Percentiles rank a stretch among this genome's conserved stretches.
These are phyloP conservation scores for Aelia acuminata DNA, from an alignment of 2,888 invertebrate species.

Conservation along the genomic window DNA sequence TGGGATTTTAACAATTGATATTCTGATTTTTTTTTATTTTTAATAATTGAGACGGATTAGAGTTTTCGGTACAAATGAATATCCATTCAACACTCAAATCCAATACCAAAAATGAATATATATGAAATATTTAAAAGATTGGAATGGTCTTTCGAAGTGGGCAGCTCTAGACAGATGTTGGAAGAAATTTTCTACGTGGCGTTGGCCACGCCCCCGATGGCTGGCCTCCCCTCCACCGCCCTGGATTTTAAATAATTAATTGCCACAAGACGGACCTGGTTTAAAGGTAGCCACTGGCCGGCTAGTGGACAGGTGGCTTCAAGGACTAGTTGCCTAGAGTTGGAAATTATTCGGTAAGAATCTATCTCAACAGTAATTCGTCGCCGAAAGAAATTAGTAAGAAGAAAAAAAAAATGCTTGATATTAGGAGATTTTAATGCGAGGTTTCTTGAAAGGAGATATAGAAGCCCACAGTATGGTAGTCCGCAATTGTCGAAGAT, in stretches of 20 bases:
- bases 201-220: slow-evolving; percentile 55
- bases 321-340: background rate
- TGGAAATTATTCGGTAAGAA: background rate
- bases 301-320: background rate
- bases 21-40: background rate
- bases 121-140: background rate
- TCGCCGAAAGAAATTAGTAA: background rate
- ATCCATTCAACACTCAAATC: background rate
- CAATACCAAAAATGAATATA: background rate
- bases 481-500: no score
- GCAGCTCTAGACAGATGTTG: background rate
- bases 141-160: background rate
- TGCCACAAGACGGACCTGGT: slow-evolving; percentile 23
- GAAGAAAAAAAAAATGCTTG: background rate
- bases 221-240: slow-evolving; percentile 54
- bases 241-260: slow-evolving; percentile 58
- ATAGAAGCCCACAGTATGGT: no score
- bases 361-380: background rate
- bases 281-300: background rate
- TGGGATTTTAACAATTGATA: background rate
- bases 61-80: background rate
- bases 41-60: background rate
- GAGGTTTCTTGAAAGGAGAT: no score
- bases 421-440: no score
- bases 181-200: slow-evolving; percentile 14